A percentile compares a stretch with the other conserved stretches of the same genome.
Evolutionary conservation across 1,140 invertebrate genomes (phyloP).

Genomic region (Pseudomyrmex gracilis): DNA sequence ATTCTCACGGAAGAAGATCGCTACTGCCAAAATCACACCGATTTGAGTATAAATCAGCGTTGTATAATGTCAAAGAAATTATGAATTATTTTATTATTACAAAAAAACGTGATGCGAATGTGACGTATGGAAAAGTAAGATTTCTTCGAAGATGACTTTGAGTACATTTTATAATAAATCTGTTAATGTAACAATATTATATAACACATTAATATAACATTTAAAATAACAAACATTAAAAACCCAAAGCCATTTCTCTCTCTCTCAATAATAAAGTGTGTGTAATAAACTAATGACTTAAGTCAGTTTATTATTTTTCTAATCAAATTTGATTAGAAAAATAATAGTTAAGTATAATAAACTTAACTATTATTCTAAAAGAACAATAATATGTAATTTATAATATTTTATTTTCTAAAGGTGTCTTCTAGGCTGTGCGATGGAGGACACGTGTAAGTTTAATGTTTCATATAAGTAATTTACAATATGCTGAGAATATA

Average conservation of each 20-base stretch:
- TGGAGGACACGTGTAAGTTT: constrained; percentile 83
- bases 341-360: no score
- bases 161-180: no score
- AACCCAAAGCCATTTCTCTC: not conserved
- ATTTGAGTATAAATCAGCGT: not conserved
- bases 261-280: no score
- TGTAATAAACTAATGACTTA: no score
- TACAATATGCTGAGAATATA: not conserved
- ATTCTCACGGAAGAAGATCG: not conserved
- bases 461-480: constrained; percentile 7
- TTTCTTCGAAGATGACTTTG: no score
- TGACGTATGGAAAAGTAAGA: no score
- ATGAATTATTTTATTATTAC: not conserved
- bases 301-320: no score
- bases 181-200: no score
- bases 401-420: constrained; percentile 73
- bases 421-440: constrained; percentile 81
- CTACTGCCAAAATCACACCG: not conserved
- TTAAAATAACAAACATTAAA: no score
- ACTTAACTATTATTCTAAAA: no score
- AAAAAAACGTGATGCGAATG: not conserved
- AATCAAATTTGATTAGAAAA: no score
- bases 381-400: not conserved
- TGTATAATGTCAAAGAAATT: not conserved
- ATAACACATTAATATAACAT: no score